Evolutionary conservation across 2,888 invertebrate species (phyloP).

Genomic region (Harpagoxenus sublaevis): DNA sequence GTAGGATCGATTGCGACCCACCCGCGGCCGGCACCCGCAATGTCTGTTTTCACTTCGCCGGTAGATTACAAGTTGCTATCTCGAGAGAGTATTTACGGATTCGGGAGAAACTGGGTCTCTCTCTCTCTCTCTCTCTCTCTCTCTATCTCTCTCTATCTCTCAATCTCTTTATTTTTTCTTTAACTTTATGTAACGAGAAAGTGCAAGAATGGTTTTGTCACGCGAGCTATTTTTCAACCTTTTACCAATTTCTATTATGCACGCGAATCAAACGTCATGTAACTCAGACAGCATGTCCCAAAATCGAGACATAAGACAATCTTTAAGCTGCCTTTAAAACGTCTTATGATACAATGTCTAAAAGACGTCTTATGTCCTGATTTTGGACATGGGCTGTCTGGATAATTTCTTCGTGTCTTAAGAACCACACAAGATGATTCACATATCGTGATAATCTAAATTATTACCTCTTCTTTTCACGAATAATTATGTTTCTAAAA

Average conservation of each 20-base stretch:
- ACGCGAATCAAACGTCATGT: neutral
- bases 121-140: neutral
- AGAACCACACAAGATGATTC: neutral
- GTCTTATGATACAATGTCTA: too few relatives aligned
- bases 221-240: neutral
- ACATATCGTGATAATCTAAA: neutral
- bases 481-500: neutral
- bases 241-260: neutral
- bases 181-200: neutral
- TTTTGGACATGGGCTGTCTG: too few relatives aligned
- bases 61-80: conserved; percentile 73
- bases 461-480: neutral
- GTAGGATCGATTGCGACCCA: conserved; percentile 62
- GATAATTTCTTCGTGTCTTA: neutral
- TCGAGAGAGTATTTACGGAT: conserved; percentile 55
- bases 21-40: conserved; percentile 60
- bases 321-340: too few relatives aligned
- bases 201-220: neutral
- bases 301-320: too few relatives aligned
- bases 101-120: conserved; percentile 23
- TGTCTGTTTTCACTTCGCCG: conserved; percentile 78
- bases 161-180: neutral
- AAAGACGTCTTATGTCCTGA: too few relatives aligned
- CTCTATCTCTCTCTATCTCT: neutral
- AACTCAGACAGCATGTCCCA: too few relatives aligned